Base-by-base conservation (phyloP, 2,113 vertebrate genomes). In the Festucalex cinctus region DNA sequence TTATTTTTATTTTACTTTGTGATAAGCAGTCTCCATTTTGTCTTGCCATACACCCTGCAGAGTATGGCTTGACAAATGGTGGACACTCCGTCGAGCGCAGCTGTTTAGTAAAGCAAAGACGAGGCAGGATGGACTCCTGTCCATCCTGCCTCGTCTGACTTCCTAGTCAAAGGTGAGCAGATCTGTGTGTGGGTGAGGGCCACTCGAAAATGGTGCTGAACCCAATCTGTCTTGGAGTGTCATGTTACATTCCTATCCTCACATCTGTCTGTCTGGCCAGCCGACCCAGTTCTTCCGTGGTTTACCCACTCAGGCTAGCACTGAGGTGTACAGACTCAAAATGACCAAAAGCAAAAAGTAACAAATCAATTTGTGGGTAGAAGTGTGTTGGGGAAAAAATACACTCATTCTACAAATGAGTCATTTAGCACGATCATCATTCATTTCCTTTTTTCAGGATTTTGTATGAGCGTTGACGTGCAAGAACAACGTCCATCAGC, bases 281-380 rank as follows among this genome's bases (percentile, higher is more conserved):
- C 44, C 73, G 75, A 28, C 57, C 73, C 70, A 87, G 80, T 60
- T 85, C 65, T 76, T 65, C 48, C 66, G 75, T 57, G 63, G 66
- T 66, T 59, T 60, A 62, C 75, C 83, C 76, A 77, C 83, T 67
- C 81, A 85, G 74, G 81, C 82, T 76, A 79, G 68, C 64, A 70
- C 81, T 65, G 78, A 88, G 79, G 82, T 88, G 74, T 74, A 85
- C 80, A 80, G 73, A 78, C 86, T 78, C 26, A 64, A 22, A 41
- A 44, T 59, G 41, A 69, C 80, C 81, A 70, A 4, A 69, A 68
- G 79, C 41, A 78, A 83, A 80, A 41, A 53, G 26, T 54, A 60
- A 48, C 49, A 72, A 59, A 61, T 67, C 46, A 60, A 44, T 70
- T 10, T 12, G 24, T 35, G 57, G 70, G 24, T 5, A n/a, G 0